Percentiles rank a stretch among this genome's conserved stretches.
Conservation (phyloP, 2,797 vertebrate species). For the Loriculus beryllinus region DNA sequence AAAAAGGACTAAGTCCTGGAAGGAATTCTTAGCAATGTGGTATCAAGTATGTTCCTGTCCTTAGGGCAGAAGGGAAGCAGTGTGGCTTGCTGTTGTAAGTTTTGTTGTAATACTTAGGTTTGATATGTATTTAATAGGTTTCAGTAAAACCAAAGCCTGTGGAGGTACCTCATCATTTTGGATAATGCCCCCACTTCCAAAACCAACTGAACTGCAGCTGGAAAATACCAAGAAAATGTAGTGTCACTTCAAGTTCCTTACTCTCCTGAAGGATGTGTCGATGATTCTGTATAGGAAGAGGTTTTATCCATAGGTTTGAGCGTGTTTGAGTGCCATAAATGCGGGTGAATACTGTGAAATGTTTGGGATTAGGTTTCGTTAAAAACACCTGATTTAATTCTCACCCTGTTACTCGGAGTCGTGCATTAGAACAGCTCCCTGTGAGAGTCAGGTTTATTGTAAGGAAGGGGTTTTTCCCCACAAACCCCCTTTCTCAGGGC, state of each 20-base stretch:
- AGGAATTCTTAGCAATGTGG: not conserved
- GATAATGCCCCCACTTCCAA: not conserved
- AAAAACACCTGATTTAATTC: not conserved
- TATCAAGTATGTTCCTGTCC: not conserved
- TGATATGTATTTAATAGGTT: not conserved
- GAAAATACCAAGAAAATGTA: not conserved
- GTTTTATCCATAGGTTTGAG: not conserved
- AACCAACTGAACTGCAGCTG: not conserved
- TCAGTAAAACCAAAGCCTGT: not conserved
- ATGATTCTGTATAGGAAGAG: not conserved
- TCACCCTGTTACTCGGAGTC: not conserved
- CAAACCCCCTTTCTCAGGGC: not conserved
- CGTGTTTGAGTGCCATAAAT: rapidly evolving
- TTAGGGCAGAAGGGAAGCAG: not conserved
- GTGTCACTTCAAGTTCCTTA: not conserved
- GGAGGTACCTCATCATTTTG: not conserved
- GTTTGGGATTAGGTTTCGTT: not conserved
- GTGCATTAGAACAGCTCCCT: not conserved
- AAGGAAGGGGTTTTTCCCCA: not conserved
- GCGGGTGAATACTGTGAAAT: not conserved
- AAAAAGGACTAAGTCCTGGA: not conserved
- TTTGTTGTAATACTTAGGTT: not conserved
- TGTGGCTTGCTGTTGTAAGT: not conserved
- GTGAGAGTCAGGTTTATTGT: not conserved
- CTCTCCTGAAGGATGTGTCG: not conserved